A percentile compares a stretch with the other conserved stretches of the same genome.
These are phyloP conservation scores for Camelus dromedarius DNA, from an alignment of 2,113 vertebrate species.

Conservation along the genomic window DNA sequence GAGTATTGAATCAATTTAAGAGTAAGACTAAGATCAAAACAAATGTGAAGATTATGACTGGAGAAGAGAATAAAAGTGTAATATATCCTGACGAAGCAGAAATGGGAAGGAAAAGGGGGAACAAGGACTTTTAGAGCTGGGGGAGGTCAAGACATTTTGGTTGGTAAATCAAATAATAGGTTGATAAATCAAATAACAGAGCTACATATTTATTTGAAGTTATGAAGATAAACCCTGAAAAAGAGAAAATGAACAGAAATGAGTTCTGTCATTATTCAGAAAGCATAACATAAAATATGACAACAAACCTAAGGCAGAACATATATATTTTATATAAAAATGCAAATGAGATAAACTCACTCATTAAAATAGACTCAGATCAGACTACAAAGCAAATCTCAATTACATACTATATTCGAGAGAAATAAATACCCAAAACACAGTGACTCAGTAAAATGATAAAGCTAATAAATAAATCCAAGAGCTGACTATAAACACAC, in stretches of 20 bases:
- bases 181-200: background rate
- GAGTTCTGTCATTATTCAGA: slow-evolving; percentile 14
- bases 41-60: background rate
- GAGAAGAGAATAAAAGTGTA: background rate
- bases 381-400: slow-evolving; percentile 27
- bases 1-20: background rate
- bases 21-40: background rate
- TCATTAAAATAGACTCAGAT: slow-evolving; percentile 61
- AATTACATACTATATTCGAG: background rate
- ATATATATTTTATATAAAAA: slow-evolving; percentile 62
- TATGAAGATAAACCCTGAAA: slow-evolving; percentile 14
- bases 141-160: background rate
- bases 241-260: slow-evolving; percentile 45
- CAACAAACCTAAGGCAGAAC: background rate
- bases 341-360: slow-evolving; percentile 32
- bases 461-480: background rate
- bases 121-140: background rate
- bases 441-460: slow-evolving; percentile 38
- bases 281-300: slow-evolving; percentile 28
- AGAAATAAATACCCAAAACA: slow-evolving; percentile 21
- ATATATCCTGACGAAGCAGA: background rate
- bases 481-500: background rate
- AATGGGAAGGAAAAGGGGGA: background rate
- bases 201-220: background rate
- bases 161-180: background rate